Evolutionary conservation across 1,140 invertebrate genomes (phyloP), one percentile per base, ranked within the genome.

Genomic region (Lanistes nyassanus): DNA sequence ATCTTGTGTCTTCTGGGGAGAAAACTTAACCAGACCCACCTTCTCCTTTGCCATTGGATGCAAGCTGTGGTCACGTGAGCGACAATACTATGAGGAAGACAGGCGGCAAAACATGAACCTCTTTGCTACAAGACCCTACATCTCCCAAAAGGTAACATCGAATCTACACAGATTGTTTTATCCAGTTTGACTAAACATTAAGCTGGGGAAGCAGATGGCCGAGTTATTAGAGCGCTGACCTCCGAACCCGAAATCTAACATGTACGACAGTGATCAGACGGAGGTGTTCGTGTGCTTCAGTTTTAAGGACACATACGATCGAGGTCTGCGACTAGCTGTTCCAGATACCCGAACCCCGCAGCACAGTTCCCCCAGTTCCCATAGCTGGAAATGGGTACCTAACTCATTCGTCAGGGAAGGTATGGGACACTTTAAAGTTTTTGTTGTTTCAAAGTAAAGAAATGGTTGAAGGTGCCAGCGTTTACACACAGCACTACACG

Each of bases 41-140:
- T 74, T 72, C 9, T 77, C 82, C n/a, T 78, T 75, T 77, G 58
- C 76, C 26, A 71, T 77, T 34, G 67, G 80, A 7, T 79, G 79
- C 19, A 79, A 79, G 0, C 66, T 81, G 5, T 83, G 80, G 80
- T 79, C 79, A 75, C 76, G 74, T 68, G 80, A 83, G 60, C 69
- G 80, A n/a, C 73, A 69, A 29, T 55, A 68, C n/a, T 81, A 80
- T 42, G 79, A 83, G 67, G 77, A 75, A 23, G 55, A 78, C 26
- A 72, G 71, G 42, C 65, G 60, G 31, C 66, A 67, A 21, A 68
- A 75, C 26, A 80, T 78, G 73, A 39, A 71, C 36, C 74, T 77
- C n/a, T 80, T 82, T 39, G 39, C 56, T 21, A 37, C 65, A 2
- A 68, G 76, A 19, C 80, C 80, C 0, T 80, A 80, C 31, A 79